Conservation (phyloP, 2,113 vertebrate species). For the Pavo muticus region DNA sequence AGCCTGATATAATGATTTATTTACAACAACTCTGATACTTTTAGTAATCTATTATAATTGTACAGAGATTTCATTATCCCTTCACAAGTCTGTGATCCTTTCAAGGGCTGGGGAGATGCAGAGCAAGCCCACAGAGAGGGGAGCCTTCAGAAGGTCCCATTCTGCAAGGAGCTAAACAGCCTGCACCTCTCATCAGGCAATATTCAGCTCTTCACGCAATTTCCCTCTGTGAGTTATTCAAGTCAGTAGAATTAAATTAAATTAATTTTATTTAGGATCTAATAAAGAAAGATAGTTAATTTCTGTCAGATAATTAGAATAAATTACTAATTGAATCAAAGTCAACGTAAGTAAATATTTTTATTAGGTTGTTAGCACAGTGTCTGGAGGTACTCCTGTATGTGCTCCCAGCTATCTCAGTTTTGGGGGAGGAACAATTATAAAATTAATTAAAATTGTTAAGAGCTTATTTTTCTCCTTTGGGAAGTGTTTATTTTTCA, state of each 20-base stretch:
- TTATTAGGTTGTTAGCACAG: neutral
- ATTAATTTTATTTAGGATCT: conserved; percentile 31
- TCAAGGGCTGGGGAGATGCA: neutral
- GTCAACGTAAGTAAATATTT: conserved; percentile 9
- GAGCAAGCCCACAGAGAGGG: neutral
- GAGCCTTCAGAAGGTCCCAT: neutral
- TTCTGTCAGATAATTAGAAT: neutral
- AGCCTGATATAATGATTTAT: conserved; percentile 68
- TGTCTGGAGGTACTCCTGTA: neutral
- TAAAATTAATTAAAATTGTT: neutral
- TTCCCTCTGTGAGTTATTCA: neutral
- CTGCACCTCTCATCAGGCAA: neutral
- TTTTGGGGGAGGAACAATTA: neutral
- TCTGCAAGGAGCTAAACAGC: neutral
- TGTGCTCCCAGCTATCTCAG: neutral
- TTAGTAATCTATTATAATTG: conserved; percentile 54
- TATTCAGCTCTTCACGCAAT: neutral
- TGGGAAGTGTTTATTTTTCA: neutral
- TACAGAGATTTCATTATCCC: conserved; percentile 47
- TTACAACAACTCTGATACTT: conserved; percentile 53
- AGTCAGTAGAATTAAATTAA: neutral
- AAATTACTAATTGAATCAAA: conserved; percentile 38
- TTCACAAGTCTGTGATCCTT: neutral
- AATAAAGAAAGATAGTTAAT: conserved; percentile 23
- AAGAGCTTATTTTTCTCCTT: neutral